A percentile compares a stretch with the other conserved stretches of the same genome.
These are phyloP conservation scores for Cybosia mesomella DNA, from an alignment of 2,888 invertebrate genomes.

Conservation along the genomic window DNA sequence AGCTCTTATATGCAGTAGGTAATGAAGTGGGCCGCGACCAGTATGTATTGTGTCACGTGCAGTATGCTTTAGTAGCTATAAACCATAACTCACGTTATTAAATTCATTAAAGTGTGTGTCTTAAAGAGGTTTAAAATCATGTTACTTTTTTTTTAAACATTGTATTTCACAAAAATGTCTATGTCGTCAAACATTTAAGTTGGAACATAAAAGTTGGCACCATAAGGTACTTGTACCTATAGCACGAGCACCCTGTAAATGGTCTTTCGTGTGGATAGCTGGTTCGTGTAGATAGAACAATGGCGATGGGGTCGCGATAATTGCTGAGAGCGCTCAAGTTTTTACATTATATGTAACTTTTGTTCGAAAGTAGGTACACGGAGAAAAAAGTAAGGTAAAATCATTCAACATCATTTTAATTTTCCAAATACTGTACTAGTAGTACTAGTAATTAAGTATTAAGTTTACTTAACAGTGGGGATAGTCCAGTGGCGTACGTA, in stretches of 20 bases:
- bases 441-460: too few species aligned
- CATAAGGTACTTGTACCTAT: not conserved
- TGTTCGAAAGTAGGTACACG: not conserved
- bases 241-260: not conserved
- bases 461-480: too few species aligned
- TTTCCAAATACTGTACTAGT: not conserved
- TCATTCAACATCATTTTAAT: not conserved
- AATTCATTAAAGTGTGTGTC: too few species aligned
- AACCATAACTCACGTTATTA: too few species aligned
- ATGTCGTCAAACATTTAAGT: not conserved
- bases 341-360: not conserved
- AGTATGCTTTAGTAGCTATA: too few species aligned
- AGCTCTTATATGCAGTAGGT: too few species aligned
- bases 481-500: too few species aligned
- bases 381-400: not conserved
- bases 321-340: not conserved
- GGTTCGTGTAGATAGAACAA: not conserved
- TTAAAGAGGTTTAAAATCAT: too few species aligned
- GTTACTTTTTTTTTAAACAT: too few species aligned
- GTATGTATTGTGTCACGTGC: too few species aligned
- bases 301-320: constrained; percentile 1
- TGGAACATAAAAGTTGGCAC: not conserved
- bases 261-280: not conserved
- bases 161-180: not conserved
- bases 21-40: too few species aligned